A percentile compares a stretch with the other conserved stretches of the same genome.
phyloP scores from a whole-genome alignment of 2,888 invertebrate species.

The Tetragonisca angustula region DNA sequence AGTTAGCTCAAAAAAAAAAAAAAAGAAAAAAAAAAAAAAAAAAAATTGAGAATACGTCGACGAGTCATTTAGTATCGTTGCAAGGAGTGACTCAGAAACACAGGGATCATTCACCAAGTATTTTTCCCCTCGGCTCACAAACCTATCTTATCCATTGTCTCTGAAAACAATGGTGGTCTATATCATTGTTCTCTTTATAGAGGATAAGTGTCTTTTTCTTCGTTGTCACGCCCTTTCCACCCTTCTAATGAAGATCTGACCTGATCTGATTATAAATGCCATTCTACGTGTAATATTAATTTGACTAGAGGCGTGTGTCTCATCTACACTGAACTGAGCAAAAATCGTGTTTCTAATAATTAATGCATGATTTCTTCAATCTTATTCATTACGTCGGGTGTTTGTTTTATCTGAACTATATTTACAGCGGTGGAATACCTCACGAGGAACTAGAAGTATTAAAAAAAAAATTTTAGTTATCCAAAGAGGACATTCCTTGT shows the following conservation, averaged over 20 bases:
- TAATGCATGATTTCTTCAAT: no score
- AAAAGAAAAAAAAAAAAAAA: neutral
- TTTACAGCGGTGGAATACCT: neutral
- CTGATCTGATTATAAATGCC: slow-evolving; percentile 32
- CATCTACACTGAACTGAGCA: neutral
- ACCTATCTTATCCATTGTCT: slow-evolving; percentile 70
- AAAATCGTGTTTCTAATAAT: neutral
- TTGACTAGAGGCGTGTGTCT: slow-evolving; percentile 19
- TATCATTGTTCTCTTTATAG: slow-evolving; percentile 74
- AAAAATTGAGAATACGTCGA: slow-evolving; percentile 25
- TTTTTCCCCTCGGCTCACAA: slow-evolving; percentile 33
- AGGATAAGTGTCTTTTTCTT: slow-evolving; percentile 47
- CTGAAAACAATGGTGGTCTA: slow-evolving; percentile 73
- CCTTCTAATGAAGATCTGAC: slow-evolving; percentile 63
- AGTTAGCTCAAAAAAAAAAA: neutral
- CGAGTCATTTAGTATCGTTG: slow-evolving; percentile 35
- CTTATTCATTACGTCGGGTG: neutral
- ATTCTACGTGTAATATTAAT: slow-evolving; percentile 54
- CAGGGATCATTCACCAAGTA: slow-evolving; percentile 39
- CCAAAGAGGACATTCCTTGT: no score
- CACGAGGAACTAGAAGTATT: neutral
- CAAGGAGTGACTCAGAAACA: slow-evolving; percentile 38
- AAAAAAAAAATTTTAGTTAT: no score
- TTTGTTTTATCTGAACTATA: neutral
- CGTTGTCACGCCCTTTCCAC: slow-evolving; percentile 47